Evolutionary conservation across 2,797 vertebrate species (phyloP).

Genomic region (Salarias fasciatus): DNA sequence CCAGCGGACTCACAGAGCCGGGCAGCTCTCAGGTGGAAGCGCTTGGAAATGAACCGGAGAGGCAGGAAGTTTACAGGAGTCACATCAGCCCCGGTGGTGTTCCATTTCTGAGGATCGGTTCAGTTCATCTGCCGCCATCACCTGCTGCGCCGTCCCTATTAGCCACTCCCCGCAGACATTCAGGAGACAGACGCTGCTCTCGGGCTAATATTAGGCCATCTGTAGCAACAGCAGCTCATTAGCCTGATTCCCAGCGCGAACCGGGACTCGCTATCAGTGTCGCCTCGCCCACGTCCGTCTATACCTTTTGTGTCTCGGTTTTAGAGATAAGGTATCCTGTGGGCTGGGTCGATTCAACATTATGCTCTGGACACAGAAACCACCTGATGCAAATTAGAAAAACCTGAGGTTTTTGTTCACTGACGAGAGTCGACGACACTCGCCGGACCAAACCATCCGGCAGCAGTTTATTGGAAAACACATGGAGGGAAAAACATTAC

Average conservation of each 20-base stretch:
- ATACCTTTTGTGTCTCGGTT: constrained; percentile 7
- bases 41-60: constrained; percentile 35
- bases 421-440: too few relatives aligned
- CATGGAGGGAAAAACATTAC: too few relatives aligned
- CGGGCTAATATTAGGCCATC: constrained; percentile 56
- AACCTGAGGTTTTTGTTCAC: too few relatives aligned
- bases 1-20: constrained; percentile 8
- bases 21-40: constrained; percentile 20
- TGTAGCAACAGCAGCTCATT: constrained; percentile 56
- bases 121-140: constrained; percentile 24
- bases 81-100: constrained; percentile 1
- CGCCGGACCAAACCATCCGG: too few relatives aligned
- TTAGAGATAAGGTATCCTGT: constrained; percentile 15
- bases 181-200: constrained; percentile 38
- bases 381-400: too few relatives aligned
- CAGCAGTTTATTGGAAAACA: too few relatives aligned
- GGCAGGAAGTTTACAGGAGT: constrained; percentile 3
- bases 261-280: constrained; percentile 38
- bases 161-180: constrained; percentile 57
- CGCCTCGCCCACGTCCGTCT: constrained; percentile 31
- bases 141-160: constrained; percentile 46
- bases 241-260: constrained; percentile 53
- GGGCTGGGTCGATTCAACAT: too few relatives aligned
- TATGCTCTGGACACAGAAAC: too few relatives aligned
- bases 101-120: not conserved